These are phyloP conservation scores for Podotricha telesiphe DNA, from an alignment of 2,888 invertebrate species.

Conservation along the genomic window DNA sequence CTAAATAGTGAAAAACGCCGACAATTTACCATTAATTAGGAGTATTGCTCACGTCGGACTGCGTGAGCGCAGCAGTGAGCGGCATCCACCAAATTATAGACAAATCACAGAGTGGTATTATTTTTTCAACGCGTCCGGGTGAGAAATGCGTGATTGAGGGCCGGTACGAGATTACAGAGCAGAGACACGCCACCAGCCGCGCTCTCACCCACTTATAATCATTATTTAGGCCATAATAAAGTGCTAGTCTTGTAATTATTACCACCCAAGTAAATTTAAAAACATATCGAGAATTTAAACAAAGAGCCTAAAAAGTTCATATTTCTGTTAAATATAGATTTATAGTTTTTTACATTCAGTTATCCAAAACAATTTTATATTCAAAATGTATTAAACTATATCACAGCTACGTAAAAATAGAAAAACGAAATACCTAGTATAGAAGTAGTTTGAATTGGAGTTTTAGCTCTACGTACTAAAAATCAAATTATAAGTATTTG, in stretches of 20 bases:
- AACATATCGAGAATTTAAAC: slow-evolving; percentile 10
- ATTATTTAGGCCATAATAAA: slow-evolving; percentile 80
- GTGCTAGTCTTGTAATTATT: slow-evolving; percentile 74
- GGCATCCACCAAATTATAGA: slow-evolving; percentile 81
- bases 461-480: too few species aligned
- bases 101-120: slow-evolving; percentile 79
- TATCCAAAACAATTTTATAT: neutral
- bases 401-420: too few species aligned
- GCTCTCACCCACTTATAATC: slow-evolving; percentile 74
- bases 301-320: neutral
- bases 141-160: slow-evolving; percentile 83
- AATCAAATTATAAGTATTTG: too few species aligned
- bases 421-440: too few species aligned
- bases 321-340: neutral
- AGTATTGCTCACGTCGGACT: slow-evolving; percentile 38
- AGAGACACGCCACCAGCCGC: slow-evolving; percentile 75
- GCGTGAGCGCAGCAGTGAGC: slow-evolving; percentile 55
- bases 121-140: slow-evolving; percentile 83
- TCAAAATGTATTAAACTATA: too few species aligned
- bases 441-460: too few species aligned
- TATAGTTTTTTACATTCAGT: neutral
- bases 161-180: slow-evolving; percentile 79
- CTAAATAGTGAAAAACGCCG: slow-evolving; percentile 65
- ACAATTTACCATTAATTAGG: slow-evolving; percentile 59
- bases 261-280: slow-evolving; percentile 62